Percentiles rank a stretch among this genome's conserved stretches.
Conservation (phyloP, 1,140 invertebrate species). For the Macrobrachium rosenbergii region DNA sequence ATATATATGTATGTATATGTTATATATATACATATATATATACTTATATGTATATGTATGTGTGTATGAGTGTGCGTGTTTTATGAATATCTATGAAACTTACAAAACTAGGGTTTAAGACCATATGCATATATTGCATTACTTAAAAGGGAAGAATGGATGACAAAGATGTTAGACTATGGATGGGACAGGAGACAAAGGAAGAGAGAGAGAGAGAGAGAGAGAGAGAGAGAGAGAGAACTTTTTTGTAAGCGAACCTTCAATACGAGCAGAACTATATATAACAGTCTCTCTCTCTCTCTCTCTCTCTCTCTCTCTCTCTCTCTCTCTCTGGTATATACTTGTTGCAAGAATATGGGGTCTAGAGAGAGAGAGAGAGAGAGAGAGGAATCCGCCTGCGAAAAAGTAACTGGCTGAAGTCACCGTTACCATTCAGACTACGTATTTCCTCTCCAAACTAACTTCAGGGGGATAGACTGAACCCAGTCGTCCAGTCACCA, state of each 20-base stretch:
- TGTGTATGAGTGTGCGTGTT: neutral
- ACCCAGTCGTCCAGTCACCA: too few species aligned
- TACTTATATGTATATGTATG: neutral
- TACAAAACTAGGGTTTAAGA: too few species aligned
- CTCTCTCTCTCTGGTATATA: too few species aligned
- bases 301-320: too few species aligned
- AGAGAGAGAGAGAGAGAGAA: conserved; percentile 34
- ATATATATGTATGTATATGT: neutral
- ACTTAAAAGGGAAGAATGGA: neutral
- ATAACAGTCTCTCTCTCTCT: too few species aligned
- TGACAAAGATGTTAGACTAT: neutral
- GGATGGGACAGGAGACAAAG: neutral
- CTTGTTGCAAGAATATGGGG: too few species aligned
- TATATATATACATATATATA: conserved; percentile 13
- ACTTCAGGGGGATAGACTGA: too few species aligned
- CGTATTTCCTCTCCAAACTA: too few species aligned
- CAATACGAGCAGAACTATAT: too few species aligned
- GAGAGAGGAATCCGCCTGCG: neutral
- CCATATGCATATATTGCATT: neutral
- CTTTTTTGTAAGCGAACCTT: too few species aligned
- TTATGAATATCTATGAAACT: neutral
- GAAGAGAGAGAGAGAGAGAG: conserved; percentile 15
- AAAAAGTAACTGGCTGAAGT: neutral
- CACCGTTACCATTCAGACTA: too few species aligned
- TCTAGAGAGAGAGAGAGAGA: conserved; percentile 25